Conservation (phyloP, 2,888 invertebrate genomes). For the Oasisia sp. region DNA sequence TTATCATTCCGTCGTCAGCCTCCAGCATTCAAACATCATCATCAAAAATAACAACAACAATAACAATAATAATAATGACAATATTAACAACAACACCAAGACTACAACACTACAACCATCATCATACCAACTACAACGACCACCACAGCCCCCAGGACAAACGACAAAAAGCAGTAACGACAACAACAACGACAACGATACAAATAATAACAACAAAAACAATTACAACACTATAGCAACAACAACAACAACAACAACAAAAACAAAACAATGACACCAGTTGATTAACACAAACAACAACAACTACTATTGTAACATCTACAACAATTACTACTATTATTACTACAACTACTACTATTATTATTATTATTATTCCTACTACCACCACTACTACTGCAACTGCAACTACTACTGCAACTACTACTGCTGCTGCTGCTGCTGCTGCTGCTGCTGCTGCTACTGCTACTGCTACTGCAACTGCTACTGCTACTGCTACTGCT, state of each 20-base stretch:
- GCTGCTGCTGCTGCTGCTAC: neutral
- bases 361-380: neutral
- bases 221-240: neutral
- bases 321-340: slow-evolving; percentile 7
- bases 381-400: neutral
- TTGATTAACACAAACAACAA: neutral
- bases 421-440: neutral
- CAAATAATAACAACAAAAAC: neutral
- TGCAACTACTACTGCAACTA: neutral
- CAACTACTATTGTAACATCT: slow-evolving; percentile 19
- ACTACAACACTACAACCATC: too few relatives aligned
- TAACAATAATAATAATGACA: too few relatives aligned
- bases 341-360: neutral
- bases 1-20: too few relatives aligned
- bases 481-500: neutral
- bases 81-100: too few relatives aligned
- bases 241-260: too few relatives aligned
- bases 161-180: slow-evolving; percentile 24
- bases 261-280: too few relatives aligned
- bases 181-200: neutral
- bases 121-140: slow-evolving; percentile 18
- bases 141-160: slow-evolving; percentile 21
- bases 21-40: too few relatives aligned
- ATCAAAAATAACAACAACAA: too few relatives aligned
- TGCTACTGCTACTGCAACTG: neutral